Base-by-base conservation (phyloP, 1,140 invertebrate genomes). In the Bombus cullumanus region DNA sequence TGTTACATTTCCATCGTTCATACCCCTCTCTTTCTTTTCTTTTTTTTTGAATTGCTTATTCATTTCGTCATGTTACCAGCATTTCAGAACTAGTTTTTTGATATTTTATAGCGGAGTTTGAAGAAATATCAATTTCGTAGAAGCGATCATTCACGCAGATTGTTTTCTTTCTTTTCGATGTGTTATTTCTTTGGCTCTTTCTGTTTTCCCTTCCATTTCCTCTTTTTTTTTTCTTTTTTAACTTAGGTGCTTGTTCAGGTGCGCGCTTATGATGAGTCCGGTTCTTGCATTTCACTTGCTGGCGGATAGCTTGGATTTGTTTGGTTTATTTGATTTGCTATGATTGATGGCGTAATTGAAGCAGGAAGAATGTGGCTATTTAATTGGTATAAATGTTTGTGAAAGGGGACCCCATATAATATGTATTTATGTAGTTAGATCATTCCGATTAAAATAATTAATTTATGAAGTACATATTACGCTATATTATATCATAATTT, bases 41-140 rank as follows among this genome's bases (percentile, higher is more conserved):
- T 18, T 34, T 34, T 18, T 53, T 53, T 53, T 53, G 8, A 53
- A 37, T 47, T 57, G 9, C 12, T 41, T 31, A 18, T 37, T 37
- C 34, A 13, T 76, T 37, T 34, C 34, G 8, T 3, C 22, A 25
- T 34, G 15, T 75, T 69, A 22, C 15, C 28, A 43, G 10, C 41
- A 43, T 15, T 82, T 76, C 12, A 43, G 6, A 6, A 69, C 13
- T 8, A 28, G 2, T 39, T 53, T 80, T 80, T 66, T 10, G 9
- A 28, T 5, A 69, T 53, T 80, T 68, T 69, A 43, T 34, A 18
- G 1, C 25, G 22, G 41, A 9, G 13, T 41, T 22, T 5, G 25
- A 28, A 41, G 77, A 31, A 53, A 80, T 69, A 80, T 80, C 77
- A 80, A 80, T 80, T 80, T 80, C 43, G 68, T 53, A 18, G 12